Evolutionary conservation across 2,797 vertebrate genomes (phyloP).

Genomic region (Myotis findleyi): DNA sequence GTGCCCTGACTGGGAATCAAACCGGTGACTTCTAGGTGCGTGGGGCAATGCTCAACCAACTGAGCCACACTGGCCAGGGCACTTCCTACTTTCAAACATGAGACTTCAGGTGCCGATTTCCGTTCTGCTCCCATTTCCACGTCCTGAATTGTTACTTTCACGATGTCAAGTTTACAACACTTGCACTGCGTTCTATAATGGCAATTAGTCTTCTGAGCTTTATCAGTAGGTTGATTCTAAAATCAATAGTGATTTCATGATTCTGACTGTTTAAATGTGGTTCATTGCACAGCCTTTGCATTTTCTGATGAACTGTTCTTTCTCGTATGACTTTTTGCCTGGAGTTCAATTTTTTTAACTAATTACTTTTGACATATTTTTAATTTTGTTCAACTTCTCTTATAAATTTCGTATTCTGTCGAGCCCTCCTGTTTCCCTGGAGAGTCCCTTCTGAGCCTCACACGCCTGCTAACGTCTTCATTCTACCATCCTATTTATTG

Average conservation of each 20-base stretch:
- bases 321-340: constrained; percentile 29
- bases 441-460: background rate
- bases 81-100: background rate
- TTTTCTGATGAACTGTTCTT: constrained; percentile 44
- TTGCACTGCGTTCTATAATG: background rate
- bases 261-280: background rate
- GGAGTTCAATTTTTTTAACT: constrained; percentile 50
- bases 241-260: constrained; percentile 51
- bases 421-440: background rate
- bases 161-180: background rate
- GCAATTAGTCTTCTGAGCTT: constrained; percentile 59
- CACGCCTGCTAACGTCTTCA: background rate
- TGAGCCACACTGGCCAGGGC: no score
- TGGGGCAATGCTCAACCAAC: background rate
- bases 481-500: background rate
- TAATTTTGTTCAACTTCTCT: constrained; percentile 36
- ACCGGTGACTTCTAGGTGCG: background rate
- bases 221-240: constrained; percentile 47
- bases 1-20: background rate
- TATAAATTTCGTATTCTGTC: background rate
- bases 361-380: constrained; percentile 55
- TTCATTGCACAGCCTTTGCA: background rate
- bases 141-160: background rate
- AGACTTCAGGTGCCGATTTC: background rate
- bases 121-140: background rate